A percentile compares a stretch with the other conserved stretches of the same genome.
Conservation (phyloP, 2,888 invertebrate genomes). For the Cerceris ruficornis region DNA sequence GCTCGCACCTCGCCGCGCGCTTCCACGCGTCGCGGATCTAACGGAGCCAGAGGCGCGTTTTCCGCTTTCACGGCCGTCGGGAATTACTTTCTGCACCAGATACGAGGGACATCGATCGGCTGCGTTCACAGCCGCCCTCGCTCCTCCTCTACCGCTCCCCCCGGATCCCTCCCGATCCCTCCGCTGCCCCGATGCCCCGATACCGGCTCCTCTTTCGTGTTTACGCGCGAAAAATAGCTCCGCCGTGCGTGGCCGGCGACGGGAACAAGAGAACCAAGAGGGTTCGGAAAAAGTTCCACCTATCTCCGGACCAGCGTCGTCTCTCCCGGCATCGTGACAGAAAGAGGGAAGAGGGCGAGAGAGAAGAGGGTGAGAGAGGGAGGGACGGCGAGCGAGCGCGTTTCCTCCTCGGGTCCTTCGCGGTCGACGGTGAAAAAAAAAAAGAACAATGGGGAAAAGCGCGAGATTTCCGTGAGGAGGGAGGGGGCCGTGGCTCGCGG, state of each 20-base stretch:
- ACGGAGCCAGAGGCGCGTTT: slow-evolving; percentile 8
- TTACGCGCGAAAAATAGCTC: neutral
- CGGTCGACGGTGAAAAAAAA: neutral
- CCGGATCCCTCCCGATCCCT: neutral
- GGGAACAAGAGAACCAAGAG: neutral
- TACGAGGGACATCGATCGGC: slow-evolving; percentile 69
- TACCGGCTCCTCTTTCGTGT: neutral
- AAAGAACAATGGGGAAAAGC: neutral
- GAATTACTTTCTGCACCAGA: slow-evolving; percentile 74
- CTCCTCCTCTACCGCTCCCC: neutral
- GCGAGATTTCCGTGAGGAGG: neutral
- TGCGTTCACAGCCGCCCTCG: neutral
- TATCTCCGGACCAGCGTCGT: too few species aligned
- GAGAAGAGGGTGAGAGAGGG: too few species aligned
- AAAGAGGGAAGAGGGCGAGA: neutral
- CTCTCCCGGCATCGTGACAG: neutral
- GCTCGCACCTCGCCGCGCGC: too few species aligned
- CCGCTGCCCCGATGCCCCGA: neutral
- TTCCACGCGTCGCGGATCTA: slow-evolving; percentile 1
- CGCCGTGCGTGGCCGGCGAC: neutral
- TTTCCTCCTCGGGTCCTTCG: neutral
- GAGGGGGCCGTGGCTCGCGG: neutral
- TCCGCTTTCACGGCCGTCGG: slow-evolving; percentile 63
- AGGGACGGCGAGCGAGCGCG: neutral
- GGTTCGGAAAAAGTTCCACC: neutral